A percentile compares a stretch with the other conserved stretches of the same genome.
Evolutionary conservation across 2,113 vertebrate genomes (phyloP).

Genomic region (Protobothrops mucrosquamatus): DNA sequence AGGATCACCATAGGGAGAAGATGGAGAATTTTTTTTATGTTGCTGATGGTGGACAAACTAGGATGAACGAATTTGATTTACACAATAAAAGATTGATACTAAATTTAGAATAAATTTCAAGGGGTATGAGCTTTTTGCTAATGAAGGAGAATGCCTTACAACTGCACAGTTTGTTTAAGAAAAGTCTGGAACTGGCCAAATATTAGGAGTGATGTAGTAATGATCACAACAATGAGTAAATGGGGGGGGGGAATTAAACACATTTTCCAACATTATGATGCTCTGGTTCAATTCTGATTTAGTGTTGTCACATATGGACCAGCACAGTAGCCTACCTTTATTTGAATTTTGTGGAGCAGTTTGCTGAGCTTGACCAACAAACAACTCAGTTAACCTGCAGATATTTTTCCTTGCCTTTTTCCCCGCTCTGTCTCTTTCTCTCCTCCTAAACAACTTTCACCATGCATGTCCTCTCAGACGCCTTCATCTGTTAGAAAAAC

Average conservation of each 20-base stretch:
- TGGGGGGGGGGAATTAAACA: neutral
- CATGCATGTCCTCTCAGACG: slow-evolving; percentile 1
- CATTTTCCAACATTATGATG: neutral
- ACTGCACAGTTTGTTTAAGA: neutral
- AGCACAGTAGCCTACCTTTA: neutral
- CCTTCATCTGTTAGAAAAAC: slow-evolving; percentile 30
- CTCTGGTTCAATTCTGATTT: neutral
- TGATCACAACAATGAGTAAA: neutral
- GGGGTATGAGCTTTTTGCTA: neutral
- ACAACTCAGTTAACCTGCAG: slow-evolving; percentile 15
- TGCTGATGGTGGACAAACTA: neutral
- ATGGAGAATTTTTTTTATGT: neutral
- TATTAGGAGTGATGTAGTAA: neutral
- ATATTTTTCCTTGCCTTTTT: neutral
- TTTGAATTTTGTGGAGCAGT: neutral
- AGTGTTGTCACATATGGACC: neutral
- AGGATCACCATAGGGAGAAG: neutral
- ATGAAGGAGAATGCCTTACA: neutral
- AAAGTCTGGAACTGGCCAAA: neutral
- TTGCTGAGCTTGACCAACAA: neutral
- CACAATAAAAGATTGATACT: neutral
- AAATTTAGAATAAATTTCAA: neutral
- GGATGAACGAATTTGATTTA: neutral
- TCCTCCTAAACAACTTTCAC: neutral
- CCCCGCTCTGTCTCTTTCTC: neutral